A percentile compares a stretch with the other conserved stretches of the same genome.
phyloP scores from a whole-genome alignment of 2,113 vertebrate species.

The Trinectes maculatus region DNA sequence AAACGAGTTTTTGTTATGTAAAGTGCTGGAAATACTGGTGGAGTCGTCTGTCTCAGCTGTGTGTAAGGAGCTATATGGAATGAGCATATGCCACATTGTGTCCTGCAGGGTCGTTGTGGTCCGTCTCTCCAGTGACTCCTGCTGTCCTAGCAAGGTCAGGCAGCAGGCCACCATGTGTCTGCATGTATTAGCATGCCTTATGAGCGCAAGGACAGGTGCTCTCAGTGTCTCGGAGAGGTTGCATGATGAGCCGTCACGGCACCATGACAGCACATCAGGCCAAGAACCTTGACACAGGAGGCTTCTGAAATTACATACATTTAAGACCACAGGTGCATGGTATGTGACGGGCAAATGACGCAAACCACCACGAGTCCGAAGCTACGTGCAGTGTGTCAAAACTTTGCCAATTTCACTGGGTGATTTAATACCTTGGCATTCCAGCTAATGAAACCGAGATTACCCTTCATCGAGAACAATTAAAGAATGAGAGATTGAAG shows the following conservation, averaged over 20 bases:
- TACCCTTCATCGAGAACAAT: not conserved
- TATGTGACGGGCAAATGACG: too few species aligned
- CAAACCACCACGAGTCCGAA: not conserved
- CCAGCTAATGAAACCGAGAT: not conserved
- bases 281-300: constrained; percentile 48
- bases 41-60: constrained; percentile 5
- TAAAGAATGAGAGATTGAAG: not conserved
- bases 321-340: constrained; percentile 11
- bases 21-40: constrained; percentile 4
- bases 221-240: constrained; percentile 70
- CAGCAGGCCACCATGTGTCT: constrained; percentile 74
- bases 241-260: constrained; percentile 60
- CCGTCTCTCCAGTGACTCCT: constrained; percentile 61
- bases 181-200: constrained; percentile 81
- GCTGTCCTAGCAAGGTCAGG: constrained; percentile 79
- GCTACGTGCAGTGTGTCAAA: not conserved
- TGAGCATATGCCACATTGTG: constrained; percentile 66
- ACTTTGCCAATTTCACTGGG: not conserved
- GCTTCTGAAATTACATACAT: constrained; percentile 51
- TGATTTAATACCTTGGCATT: constrained; percentile 17
- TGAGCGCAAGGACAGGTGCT: constrained; percentile 76
- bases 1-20: too few species aligned
- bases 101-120: constrained; percentile 56
- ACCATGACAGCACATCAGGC: constrained; percentile 64
- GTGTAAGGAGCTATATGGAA: constrained; percentile 48